Evolutionary conservation across 2,888 invertebrate genomes (phyloP).

Genomic region (Lepidochrysops patricia): DNA sequence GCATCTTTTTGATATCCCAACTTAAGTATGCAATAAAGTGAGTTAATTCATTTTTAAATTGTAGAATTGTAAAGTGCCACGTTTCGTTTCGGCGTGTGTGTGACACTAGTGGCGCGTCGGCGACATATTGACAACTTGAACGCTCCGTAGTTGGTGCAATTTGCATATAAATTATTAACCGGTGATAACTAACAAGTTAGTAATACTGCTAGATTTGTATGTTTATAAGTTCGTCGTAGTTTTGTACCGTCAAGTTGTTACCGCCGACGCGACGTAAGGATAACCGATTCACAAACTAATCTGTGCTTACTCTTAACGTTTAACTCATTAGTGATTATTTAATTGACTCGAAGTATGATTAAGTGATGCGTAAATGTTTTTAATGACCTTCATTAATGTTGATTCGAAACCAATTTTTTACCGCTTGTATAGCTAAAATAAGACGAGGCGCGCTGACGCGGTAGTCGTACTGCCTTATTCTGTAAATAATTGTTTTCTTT

Average conservation of each 20-base stretch:
- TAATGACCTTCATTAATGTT: constrained; percentile 54
- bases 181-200: background rate
- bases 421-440: constrained; percentile 71
- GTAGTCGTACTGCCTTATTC: constrained; percentile 71
- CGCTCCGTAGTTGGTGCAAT: background rate
- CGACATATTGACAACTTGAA: constrained; percentile 15
- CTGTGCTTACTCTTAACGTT: constrained; percentile 65
- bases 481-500: constrained; percentile 73
- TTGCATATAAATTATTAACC: background rate
- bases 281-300: constrained; percentile 74
- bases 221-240: background rate
- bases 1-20: too few relatives aligned
- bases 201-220: constrained; percentile 7
- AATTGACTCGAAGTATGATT: constrained; percentile 63
- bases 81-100: too few relatives aligned
- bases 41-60: too few relatives aligned
- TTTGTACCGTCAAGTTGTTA: constrained; percentile 1
- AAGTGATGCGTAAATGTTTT: constrained; percentile 48
- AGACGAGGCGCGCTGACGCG: constrained; percentile 68
- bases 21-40: too few relatives aligned
- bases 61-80: too few relatives aligned
- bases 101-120: constrained; percentile 16
- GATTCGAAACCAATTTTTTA: constrained; percentile 59
- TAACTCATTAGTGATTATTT: constrained; percentile 68
- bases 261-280: constrained; percentile 23